Percentiles rank a stretch among this genome's conserved stretches.
These are phyloP conservation scores for Nomada lathburiana DNA, from an alignment of 2,888 invertebrate species.

Conservation along the genomic window DNA sequence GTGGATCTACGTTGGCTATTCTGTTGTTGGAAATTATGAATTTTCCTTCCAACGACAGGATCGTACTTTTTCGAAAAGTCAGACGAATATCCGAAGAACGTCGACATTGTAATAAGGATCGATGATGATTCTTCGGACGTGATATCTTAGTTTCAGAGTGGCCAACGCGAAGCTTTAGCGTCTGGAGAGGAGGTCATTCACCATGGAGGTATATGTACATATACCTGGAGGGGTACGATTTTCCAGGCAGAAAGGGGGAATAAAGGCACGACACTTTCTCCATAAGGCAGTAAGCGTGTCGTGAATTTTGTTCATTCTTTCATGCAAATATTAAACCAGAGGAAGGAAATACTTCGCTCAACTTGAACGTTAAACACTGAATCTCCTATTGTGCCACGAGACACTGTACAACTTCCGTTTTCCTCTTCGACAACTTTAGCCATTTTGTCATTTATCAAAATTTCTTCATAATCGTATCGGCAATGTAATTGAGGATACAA, in stretches of 20 bases:
- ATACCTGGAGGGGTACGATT: conserved; percentile 2
- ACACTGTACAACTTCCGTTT: neutral
- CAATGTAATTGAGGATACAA: too few relatives aligned
- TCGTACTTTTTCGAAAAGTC: neutral
- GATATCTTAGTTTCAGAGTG: conserved; percentile 7
- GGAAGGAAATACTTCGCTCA: neutral
- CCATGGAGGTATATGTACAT: conserved; percentile 20
- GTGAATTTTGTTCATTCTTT: neutral
- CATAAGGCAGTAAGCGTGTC: conserved; percentile 9
- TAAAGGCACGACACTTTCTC: conserved; percentile 1
- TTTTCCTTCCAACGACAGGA: neutral
- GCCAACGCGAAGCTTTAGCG: neutral
- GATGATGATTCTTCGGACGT: neutral
- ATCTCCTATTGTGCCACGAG: neutral
- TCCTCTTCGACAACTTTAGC: too few relatives aligned
- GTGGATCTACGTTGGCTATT: conserved; percentile 47
- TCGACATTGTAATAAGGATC: neutral
- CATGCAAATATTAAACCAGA: neutral
- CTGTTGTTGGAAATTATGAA: conserved; percentile 11
- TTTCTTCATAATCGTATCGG: too few relatives aligned
- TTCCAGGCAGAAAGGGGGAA: neutral
- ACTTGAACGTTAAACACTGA: neutral
- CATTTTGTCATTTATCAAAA: neutral
- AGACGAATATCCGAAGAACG: too few relatives aligned
- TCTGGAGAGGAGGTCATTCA: conserved; percentile 50